Evolutionary conservation across 2,797 vertebrate genomes (phyloP).

Genomic region (Novumbra hubbsi): DNA sequence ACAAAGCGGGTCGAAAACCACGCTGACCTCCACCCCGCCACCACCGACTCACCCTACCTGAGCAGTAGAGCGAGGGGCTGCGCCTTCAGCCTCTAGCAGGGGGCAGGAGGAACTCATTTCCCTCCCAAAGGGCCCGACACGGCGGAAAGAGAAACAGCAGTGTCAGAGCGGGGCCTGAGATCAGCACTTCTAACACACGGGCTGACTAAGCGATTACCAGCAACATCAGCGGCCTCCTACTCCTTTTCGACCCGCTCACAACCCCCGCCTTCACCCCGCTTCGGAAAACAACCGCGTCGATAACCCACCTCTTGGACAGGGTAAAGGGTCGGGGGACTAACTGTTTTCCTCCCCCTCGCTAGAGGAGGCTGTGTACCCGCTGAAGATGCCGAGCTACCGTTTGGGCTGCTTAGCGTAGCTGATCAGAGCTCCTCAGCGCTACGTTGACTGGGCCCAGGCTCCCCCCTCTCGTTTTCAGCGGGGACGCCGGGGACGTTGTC

Average conservation of each 20-base stretch:
- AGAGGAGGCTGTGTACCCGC: background rate
- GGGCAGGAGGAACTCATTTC: slow-evolving; percentile 45
- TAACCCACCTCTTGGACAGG: background rate
- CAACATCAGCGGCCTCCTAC: background rate
- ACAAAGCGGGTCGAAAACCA: background rate
- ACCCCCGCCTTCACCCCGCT: background rate
- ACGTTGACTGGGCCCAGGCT: background rate
- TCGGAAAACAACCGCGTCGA: background rate
- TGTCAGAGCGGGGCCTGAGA: slow-evolving; percentile 47
- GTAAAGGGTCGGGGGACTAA: background rate
- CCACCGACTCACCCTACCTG: slow-evolving; percentile 29
- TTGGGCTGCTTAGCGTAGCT: background rate
- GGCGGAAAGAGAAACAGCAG: slow-evolving; percentile 12
- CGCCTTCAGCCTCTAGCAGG: slow-evolving; percentile 37
- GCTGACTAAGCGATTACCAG: slow-evolving; percentile 41
- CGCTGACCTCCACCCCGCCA: slow-evolving; percentile 39
- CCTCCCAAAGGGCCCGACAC: slow-evolving; percentile 48
- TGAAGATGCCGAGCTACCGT: background rate
- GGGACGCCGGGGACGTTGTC: background rate
- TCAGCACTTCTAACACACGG: slow-evolving; percentile 54
- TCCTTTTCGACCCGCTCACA: background rate
- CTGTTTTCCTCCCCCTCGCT: background rate
- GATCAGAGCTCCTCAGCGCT: background rate
- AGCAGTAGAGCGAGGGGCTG: slow-evolving; percentile 43
- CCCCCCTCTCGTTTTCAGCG: background rate